Conservation (phyloP, 2,888 invertebrate genomes). For the Ennomos fuscantarius region DNA sequence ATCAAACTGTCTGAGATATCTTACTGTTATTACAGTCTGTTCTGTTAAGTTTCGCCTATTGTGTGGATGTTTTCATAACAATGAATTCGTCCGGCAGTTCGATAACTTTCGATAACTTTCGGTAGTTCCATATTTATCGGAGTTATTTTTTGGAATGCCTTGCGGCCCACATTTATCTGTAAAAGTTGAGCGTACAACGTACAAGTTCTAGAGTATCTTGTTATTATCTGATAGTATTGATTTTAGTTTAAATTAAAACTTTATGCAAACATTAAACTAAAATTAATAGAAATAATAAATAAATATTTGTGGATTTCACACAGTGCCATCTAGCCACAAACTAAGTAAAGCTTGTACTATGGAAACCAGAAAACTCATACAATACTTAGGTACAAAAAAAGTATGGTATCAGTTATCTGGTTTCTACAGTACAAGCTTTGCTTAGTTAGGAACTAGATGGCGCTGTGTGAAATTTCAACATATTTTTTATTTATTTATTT, state of each 20-base stretch:
- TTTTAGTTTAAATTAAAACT: background rate
- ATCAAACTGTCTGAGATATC: background rate
- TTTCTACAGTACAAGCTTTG: too few species aligned
- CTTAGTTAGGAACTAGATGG: too few species aligned
- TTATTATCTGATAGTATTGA: background rate
- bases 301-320: too few species aligned
- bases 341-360: too few species aligned
- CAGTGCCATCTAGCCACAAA: too few species aligned
- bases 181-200: background rate
- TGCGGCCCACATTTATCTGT: conserved; percentile 7
- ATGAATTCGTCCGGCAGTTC: conserved; percentile 26
- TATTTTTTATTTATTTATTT: too few species aligned
- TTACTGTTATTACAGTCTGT: conserved; percentile 6
- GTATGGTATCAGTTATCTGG: too few species aligned
- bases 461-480: too few species aligned
- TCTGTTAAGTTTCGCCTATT: conserved; percentile 21
- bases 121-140: conserved; percentile 21
- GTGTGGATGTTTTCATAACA: conserved; percentile 27
- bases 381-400: too few species aligned
- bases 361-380: too few species aligned
- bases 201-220: background rate
- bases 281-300: too few species aligned
- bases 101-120: conserved; percentile 1
- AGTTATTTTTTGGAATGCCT: conserved; percentile 17
- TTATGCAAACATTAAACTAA: too few species aligned